Conservation (phyloP, 2,888 invertebrate genomes). For the Agrotis puta region DNA sequence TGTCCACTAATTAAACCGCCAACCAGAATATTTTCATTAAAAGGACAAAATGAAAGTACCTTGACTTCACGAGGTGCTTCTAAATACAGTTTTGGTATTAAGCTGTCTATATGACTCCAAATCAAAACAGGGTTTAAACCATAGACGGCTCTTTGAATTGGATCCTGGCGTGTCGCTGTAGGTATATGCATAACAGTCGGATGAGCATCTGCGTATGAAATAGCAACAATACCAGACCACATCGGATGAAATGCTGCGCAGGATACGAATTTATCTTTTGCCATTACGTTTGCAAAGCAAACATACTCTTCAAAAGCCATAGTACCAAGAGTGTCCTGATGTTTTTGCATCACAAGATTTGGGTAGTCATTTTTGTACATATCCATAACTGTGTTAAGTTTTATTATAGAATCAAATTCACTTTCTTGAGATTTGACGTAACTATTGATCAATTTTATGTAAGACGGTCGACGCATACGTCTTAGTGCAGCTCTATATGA, state of each 20-base stretch:
- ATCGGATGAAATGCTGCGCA: constrained; percentile 93
- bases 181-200: constrained; percentile 84
- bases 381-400: constrained; percentile 90
- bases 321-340: constrained; percentile 77
- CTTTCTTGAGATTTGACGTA: constrained; percentile 74
- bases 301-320: constrained; percentile 89
- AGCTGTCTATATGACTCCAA: constrained; percentile 94
- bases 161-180: constrained; percentile 82
- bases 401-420: constrained; percentile 82
- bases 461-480: constrained; percentile 82
- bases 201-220: constrained; percentile 92
- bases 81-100: constrained; percentile 93
- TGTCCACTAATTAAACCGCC: constrained; percentile 94
- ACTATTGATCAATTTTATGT: constrained; percentile 78
- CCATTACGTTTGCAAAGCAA: constrained; percentile 93
- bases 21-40: constrained; percentile 92
- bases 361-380: constrained; percentile 92
- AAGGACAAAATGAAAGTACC: constrained; percentile 93
- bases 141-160: constrained; percentile 90
- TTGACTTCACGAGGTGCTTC: constrained; percentile 93
- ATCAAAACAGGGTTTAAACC: constrained; percentile 93
- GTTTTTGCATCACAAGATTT: constrained; percentile 82
- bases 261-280: constrained; percentile 93
- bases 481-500: constrained; percentile 77
- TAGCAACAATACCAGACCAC: constrained; percentile 93